Percentiles rank a stretch among this genome's conserved stretches.
Evolutionary conservation across 2,113 vertebrate genomes (phyloP).

Genomic region (Acrocephalus arundinaceus): DNA sequence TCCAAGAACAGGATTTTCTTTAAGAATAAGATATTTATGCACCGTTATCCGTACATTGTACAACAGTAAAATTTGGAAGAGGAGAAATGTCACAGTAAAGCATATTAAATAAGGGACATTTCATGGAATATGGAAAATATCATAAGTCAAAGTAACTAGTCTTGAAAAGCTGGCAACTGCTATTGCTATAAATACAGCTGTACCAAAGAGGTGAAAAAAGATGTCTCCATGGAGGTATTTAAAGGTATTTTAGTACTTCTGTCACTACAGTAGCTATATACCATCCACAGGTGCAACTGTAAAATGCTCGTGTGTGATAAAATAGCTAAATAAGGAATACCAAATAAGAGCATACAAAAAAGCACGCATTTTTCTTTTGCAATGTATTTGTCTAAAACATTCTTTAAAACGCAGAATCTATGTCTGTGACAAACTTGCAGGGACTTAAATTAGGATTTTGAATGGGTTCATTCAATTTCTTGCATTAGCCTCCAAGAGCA

Average conservation of each 20-base stretch:
- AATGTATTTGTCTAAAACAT: background rate
- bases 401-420: background rate
- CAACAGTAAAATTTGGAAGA: background rate
- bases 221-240: background rate
- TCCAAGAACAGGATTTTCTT: background rate
- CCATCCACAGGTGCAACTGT: background rate
- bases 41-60: background rate
- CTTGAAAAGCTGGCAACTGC: background rate
- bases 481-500: background rate
- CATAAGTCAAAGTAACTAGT: slow-evolving; percentile 3
- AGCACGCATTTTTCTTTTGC: background rate
- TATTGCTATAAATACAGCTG: background rate
- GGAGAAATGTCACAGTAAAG: background rate
- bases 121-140: background rate
- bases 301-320: background rate
- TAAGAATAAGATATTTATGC: background rate
- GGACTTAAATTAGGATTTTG: background rate
- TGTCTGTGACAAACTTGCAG: background rate
- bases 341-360: background rate
- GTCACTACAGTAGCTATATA: background rate
- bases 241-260: slow-evolving; percentile 19
- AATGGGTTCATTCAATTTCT: background rate
- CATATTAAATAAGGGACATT: background rate
- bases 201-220: background rate
- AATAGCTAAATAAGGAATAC: background rate